Percentiles rank a stretch among this genome's conserved stretches.
These are phyloP conservation scores for Hyla sarda DNA, from an alignment of 2,113 vertebrate genomes.

Conservation along the genomic window DNA sequence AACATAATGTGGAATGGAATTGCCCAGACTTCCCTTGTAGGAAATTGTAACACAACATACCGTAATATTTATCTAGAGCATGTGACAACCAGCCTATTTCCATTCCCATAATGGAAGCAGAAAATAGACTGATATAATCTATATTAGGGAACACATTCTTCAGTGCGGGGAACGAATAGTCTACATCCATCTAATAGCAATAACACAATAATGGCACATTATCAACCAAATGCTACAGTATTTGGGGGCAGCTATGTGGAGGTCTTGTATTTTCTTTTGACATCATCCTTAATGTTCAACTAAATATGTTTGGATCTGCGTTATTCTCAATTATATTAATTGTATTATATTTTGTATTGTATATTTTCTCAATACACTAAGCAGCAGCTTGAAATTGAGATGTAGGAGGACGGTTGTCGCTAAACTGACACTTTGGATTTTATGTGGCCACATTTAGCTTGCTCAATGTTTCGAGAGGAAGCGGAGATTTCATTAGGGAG, in stretches of 20 bases:
- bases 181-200: background rate
- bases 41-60: background rate
- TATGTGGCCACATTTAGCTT: too few relatives aligned
- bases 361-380: too few relatives aligned
- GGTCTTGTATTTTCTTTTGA: background rate
- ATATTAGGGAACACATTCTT: background rate
- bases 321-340: background rate
- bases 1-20: background rate
- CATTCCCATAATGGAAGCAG: constrained; percentile 4
- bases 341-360: too few relatives aligned
- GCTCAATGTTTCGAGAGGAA: too few relatives aligned
- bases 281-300: background rate
- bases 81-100: background rate
- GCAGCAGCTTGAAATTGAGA: too few relatives aligned
- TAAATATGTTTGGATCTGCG: background rate
- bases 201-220: background rate
- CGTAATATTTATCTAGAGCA: background rate
- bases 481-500: too few relatives aligned
- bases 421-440: too few relatives aligned
- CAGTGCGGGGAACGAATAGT: background rate
- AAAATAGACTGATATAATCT: background rate
- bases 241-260: background rate
- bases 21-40: background rate
- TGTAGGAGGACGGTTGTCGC: too few relatives aligned
- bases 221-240: background rate